Evolutionary conservation across 2,797 vertebrate species (phyloP).

Genomic region (Melanotaenia maccullochi): DNA sequence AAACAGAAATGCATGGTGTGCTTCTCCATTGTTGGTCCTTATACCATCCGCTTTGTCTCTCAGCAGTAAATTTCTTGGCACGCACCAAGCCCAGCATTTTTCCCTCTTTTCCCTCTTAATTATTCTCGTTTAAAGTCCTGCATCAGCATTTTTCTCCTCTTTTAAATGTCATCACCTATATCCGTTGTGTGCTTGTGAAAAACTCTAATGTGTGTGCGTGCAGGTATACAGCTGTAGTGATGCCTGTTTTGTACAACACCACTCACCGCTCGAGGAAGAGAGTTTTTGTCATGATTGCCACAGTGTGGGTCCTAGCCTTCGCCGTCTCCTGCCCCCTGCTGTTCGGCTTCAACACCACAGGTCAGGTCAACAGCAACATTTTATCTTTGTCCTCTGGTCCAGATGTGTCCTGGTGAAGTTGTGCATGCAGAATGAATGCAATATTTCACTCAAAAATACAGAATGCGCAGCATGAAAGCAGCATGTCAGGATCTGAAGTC

Average conservation of each 20-base stretch:
- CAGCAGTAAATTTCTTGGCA: conserved; percentile 40
- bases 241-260: conserved; percentile 92
- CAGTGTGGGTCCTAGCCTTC: conserved; percentile 92
- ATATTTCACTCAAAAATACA: not conserved
- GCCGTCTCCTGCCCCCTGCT: conserved; percentile 93
- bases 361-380: conserved; percentile 73
- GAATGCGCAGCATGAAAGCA: not conserved
- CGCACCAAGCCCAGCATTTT: conserved; percentile 16
- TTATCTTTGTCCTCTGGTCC: not conserved
- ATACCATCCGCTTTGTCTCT: conserved; percentile 23
- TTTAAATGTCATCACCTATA: conserved; percentile 35
- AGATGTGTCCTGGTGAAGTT: not conserved
- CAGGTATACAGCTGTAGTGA: conserved; percentile 95
- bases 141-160: conserved; percentile 38
- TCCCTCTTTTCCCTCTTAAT: conserved; percentile 26
- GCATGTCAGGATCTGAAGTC: not conserved
- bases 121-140: conserved; percentile 17
- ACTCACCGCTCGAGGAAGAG: conserved; percentile 91
- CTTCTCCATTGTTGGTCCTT: conserved; percentile 44
- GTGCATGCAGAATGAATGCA: not conserved
- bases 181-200: not conserved
- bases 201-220: conserved; percentile 18
- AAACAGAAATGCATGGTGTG: conserved; percentile 48
- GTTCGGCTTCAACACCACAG: conserved; percentile 97
- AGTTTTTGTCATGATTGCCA: conserved; percentile 90